Base-by-base conservation (phyloP, 2,888 invertebrate species). In the Busseola fusca region DNA sequence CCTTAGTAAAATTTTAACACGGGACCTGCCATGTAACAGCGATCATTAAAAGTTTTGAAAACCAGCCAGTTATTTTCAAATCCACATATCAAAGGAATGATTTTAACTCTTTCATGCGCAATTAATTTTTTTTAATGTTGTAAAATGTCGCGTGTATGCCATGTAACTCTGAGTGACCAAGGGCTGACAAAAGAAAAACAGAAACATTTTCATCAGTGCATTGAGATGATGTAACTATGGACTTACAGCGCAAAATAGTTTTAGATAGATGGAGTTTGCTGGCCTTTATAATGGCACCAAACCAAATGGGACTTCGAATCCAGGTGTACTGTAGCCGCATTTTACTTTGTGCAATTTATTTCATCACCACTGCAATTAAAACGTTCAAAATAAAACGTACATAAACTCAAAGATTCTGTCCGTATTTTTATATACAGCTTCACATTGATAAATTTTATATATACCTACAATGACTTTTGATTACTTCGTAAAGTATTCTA, bases 31-130 rank as follows among this genome's bases (percentile, higher is more conserved):
- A 25, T 16, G 64, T 69, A 72, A 72, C 71, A 68, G 56, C 50
- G 80, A 82, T 89, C 82, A 86, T 89, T 89, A 89, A 88, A 89
- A 89, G 83, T 88, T 89, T 78, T 63, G 54, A 21, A 73, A 68
- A 74, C 66, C 73, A 72, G 58, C 34, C 10, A 71, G 68, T 79
- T 77, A 16, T 34, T 37, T 63, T 21, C 30, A 77, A 83, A 83
- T 84, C 82, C 78, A 56, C 50, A 54, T 67, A 83, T 78, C 69
- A 81, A 72, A 60, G 72, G 66, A 56, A 50, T 58, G 54, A 62
- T 64, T 69, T 64, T 27, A 64, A 73, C 60, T 64, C 18, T 62
- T 70, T 52, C 18, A 63, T 63, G 50, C 27, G 58, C 27, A 34
- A 34, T 10, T 9, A 37, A 37, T 25, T 16, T 64, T 59, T 64